A percentile compares a stretch with the other conserved stretches of the same genome.
Conservation (phyloP, 2,113 vertebrate species). For the Atlantisia rogersi region DNA sequence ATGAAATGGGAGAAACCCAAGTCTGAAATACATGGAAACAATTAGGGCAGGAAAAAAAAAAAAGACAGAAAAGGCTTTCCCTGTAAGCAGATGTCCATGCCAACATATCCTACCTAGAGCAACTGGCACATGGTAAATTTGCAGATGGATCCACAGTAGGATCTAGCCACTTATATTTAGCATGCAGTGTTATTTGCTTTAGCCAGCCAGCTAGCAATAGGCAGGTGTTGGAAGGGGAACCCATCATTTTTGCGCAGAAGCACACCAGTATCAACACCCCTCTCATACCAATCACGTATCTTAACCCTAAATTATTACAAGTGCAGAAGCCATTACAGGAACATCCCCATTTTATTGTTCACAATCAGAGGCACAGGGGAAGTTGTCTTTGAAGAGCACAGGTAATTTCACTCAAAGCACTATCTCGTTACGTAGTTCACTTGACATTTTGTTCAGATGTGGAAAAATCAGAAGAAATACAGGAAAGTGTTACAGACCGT, state of each 20-base stretch:
- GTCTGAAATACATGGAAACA: conserved; percentile 59
- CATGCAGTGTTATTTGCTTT: conserved; percentile 38
- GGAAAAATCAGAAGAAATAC: not conserved
- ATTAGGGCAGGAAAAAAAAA: conserved; percentile 39
- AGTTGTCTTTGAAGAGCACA: not conserved
- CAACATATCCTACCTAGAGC: conserved; percentile 60
- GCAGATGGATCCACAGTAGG: conserved; percentile 64
- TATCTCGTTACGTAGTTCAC: fast-evolving
- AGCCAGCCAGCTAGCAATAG: conserved; percentile 37
- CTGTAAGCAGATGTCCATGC: conserved; percentile 53
- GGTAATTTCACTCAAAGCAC: not conserved
- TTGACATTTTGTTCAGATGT: not conserved
- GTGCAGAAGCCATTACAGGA: not conserved
- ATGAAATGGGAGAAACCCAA: conserved; percentile 60
- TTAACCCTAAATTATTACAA: not conserved
- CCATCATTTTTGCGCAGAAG: not conserved
- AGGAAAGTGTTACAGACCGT: not conserved
- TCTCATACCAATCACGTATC: not conserved
- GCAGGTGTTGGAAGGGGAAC: not conserved
- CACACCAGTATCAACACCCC: not conserved
- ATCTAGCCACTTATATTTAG: conserved; percentile 65
- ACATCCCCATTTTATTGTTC: not conserved
- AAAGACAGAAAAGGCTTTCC: not conserved
- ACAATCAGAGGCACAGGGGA: not conserved
- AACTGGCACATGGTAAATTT: conserved; percentile 51